phyloP scores from a whole-genome alignment of 2,113 vertebrate species.

The Neolamprologus variostigma region DNA sequence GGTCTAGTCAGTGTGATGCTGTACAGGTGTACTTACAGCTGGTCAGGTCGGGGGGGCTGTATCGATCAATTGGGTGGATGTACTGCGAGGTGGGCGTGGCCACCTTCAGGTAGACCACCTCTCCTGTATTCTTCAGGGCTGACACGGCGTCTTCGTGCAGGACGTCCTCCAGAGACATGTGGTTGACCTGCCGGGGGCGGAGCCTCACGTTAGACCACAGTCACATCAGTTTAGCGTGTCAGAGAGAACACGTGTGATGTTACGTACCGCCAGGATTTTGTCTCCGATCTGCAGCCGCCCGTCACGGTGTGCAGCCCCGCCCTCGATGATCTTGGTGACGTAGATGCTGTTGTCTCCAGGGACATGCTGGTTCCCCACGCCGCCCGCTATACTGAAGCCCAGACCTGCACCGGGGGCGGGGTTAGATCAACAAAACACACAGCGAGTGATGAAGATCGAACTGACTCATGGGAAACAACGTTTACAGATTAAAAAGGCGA shows the following conservation, averaged over 20 bases:
- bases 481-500: background rate
- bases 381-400: conserved; percentile 85
- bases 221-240: background rate
- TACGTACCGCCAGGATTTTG: conserved; percentile 80
- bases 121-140: conserved; percentile 85
- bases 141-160: conserved; percentile 87
- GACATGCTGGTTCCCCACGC: conserved; percentile 84
- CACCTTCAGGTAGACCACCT: conserved; percentile 87
- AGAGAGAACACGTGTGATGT: rapidly evolving
- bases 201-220: background rate
- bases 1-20: rapidly evolving
- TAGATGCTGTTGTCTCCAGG: conserved; percentile 87
- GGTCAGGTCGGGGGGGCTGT: conserved; percentile 85
- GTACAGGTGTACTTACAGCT: conserved; percentile 69
- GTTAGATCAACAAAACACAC: rapidly evolving
- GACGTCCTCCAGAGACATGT: conserved; percentile 81
- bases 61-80: conserved; percentile 72
- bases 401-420: conserved; percentile 63
- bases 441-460: rapidly evolving
- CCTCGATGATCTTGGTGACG: conserved; percentile 86
- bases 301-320: conserved; percentile 80
- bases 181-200: conserved; percentile 75
- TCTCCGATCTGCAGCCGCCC: conserved; percentile 84
- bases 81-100: conserved; percentile 80
- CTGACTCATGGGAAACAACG: background rate